Base-by-base conservation (phyloP, 2,888 invertebrate genomes). In the Protophormia terraenovae region DNA sequence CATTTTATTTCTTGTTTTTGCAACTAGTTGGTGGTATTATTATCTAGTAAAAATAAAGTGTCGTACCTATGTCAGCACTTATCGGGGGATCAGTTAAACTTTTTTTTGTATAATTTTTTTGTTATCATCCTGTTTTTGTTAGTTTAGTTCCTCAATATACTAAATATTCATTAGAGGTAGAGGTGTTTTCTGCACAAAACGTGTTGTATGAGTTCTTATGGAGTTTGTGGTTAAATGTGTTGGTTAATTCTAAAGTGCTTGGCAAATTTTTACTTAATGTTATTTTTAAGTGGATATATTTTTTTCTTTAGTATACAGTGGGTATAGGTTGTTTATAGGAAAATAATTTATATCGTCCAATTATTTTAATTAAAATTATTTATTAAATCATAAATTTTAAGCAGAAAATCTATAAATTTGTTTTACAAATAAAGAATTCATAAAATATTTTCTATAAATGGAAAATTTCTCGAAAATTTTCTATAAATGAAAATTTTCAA, bases 221-320 rank as follows among this genome's bases (percentile, higher is more conserved):
- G 66, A 77, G 60, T 83, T 83, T 87, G 87, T 86, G 88, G 85
- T 75, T 78, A 75, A 82, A 73, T 47, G 64, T 78, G 82, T 81
- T 76, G 84, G 87, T 87, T 88, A 87, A 88, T 88, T 89, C 87
- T 86, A 86, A 87, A 86, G 88, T 87, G 88, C 88, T 87, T 87
- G 87, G 89, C 88, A 87, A 88, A 90, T 90, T 91, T 90, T 90
- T 87, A 90, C 89, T 89, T 79, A 83, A 85, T 86, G 85, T 84
- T 82, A 85, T 77, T 76, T 85, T 79, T 84, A 84, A 66, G 69
- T 83, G 86, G 64, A 81, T 67, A 60, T 47, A 67, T 50, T 73
- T 77, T 41, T 45, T 41, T 3, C 16, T 45, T 41, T 45, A 78
- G 55, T 32, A 58, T 47, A 76, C 58, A 67, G 76, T 76, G 55